Evolutionary conservation across 1,140 invertebrate species (phyloP).

Genomic region (Pseudomyrmex dendroicus): DNA sequence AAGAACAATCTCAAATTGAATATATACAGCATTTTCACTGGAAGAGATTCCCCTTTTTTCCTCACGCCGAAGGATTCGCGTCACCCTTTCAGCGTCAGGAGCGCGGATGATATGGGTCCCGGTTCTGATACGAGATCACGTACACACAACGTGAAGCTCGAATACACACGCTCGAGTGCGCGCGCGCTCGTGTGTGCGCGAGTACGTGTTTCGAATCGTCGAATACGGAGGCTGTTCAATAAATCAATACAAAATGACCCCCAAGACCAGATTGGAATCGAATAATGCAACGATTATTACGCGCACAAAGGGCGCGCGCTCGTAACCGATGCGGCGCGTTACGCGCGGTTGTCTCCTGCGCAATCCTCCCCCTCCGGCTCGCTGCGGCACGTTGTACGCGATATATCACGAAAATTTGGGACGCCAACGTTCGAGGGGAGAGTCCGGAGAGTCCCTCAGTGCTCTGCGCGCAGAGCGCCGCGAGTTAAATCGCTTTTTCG

Average conservation of each 20-base stretch:
- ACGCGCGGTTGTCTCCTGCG: conserved; percentile 2
- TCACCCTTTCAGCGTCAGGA: neutral
- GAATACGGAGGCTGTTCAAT: conserved; percentile 53
- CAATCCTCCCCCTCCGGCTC: neutral
- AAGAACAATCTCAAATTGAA: neutral
- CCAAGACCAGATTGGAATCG: conserved; percentile 71
- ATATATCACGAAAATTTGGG: conserved; percentile 55
- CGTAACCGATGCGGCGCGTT: conserved; percentile 22
- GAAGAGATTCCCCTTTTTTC: neutral
- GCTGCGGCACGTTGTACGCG: neutral
- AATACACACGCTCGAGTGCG: neutral
- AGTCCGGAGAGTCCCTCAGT: neutral
- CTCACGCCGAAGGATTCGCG: neutral
- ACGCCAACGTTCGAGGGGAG: conserved; percentile 9
- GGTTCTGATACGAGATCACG: conserved; percentile 18
- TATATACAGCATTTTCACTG: neutral
- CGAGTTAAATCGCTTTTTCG: conserved; percentile 41
- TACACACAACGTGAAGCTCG: neutral
- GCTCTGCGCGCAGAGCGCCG: conserved; percentile 13
- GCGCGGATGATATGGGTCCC: neutral
- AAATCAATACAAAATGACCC: conserved; percentile 74
- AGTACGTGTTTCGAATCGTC: conserved; percentile 34
- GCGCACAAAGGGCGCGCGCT: conserved; percentile 55
- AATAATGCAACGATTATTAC: conserved; percentile 73
- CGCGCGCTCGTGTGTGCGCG: neutral